Conservation (phyloP, 2,113 vertebrate species). For the Myanophis thanlyinensis region DNA sequence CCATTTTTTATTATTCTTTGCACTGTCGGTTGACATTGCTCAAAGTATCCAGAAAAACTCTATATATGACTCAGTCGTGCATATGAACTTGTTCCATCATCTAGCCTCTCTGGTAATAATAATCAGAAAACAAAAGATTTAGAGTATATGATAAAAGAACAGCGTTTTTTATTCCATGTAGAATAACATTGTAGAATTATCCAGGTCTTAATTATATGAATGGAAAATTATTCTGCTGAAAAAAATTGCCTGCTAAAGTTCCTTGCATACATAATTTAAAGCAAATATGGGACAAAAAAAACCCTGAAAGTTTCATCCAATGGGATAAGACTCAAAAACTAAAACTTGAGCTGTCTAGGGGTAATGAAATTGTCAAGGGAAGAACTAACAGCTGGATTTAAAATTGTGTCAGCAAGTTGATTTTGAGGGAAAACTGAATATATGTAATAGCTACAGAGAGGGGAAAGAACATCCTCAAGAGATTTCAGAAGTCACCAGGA, state of each 20-base stretch:
- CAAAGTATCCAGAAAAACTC: neutral
- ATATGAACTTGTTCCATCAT: neutral
- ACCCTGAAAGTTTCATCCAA: neutral
- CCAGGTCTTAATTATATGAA: neutral
- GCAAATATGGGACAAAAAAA: neutral
- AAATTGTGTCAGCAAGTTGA: neutral
- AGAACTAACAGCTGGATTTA: neutral
- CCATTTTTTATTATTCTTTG: neutral
- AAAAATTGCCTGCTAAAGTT: neutral
- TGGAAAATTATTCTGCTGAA: neutral
- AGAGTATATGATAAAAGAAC: neutral
- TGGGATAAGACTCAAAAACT: neutral
- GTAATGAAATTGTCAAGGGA: neutral
- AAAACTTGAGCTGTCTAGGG: neutral
- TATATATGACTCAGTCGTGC: neutral
- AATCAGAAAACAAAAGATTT: neutral
- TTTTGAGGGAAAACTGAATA: neutral
- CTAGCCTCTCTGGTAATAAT: neutral
- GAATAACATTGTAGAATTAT: neutral
- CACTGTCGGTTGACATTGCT: neutral
- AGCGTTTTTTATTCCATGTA: neutral
- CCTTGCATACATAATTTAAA: neutral
- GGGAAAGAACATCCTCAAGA: neutral
- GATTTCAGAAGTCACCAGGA: neutral
- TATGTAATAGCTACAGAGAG: neutral